Conservation (phyloP, 2,797 vertebrate genomes). For the Malacoraja senta region DNA sequence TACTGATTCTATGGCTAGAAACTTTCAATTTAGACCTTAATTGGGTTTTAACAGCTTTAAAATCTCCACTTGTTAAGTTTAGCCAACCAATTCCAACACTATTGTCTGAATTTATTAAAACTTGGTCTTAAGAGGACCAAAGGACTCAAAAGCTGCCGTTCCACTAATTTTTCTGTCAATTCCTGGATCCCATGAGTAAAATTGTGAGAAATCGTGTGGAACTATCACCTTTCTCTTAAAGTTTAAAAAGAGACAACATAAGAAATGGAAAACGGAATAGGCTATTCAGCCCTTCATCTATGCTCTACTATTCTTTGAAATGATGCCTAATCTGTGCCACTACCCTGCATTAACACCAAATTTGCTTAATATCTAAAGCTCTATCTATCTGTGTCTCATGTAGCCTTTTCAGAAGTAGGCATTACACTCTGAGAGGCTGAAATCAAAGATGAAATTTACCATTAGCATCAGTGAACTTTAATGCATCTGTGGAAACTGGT, state of each 20-base stretch:
- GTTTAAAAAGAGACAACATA: neutral
- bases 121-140: neutral
- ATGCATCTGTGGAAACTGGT: too few relatives aligned
- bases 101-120: neutral
- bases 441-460: too few relatives aligned
- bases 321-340: too few relatives aligned
- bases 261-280: too few relatives aligned
- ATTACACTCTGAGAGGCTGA: too few relatives aligned
- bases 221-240: neutral
- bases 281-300: too few relatives aligned
- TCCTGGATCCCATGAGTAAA: neutral
- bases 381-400: too few relatives aligned
- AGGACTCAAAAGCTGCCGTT: neutral
- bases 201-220: neutral
- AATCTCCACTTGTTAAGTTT: neutral
- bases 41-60: constrained; percentile 30
- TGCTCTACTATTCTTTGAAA: too few relatives aligned
- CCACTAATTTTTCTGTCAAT: neutral
- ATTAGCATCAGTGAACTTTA: too few relatives aligned
- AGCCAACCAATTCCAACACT: neutral
- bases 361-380: too few relatives aligned
- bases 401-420: too few relatives aligned
- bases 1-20: neutral
- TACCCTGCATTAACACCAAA: too few relatives aligned
- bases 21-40: constrained; percentile 35